Base-by-base conservation (phyloP, 1,140 invertebrate species). In the Oryctes rhinoceros region DNA sequence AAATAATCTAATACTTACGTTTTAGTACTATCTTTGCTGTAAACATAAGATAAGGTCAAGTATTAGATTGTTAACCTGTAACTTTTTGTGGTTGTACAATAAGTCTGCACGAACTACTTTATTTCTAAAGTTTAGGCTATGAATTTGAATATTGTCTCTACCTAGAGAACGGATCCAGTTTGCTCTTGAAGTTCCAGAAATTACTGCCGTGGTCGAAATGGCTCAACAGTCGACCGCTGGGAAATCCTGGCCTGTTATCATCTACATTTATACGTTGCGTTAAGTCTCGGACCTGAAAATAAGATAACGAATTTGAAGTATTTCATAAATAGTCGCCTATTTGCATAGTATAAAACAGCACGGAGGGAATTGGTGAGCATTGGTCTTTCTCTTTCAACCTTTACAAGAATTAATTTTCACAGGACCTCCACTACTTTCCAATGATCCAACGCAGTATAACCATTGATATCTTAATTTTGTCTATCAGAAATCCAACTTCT, bases 261-360 rank as follows among this genome's bases (percentile, higher is more conserved):
- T 96, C 95, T 10, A 95, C 93, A 86, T 96, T 96, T 76, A 96
- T 88, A 83, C 94, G 92, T 84, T 96, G 93, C 0, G 96, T 97
- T 30, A 97, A 88, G 84, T 93, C 95, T 59, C 95, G 92, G n/a
- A 94, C 93, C 93, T 94, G 84, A 48, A 83, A 85, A 1, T 15
- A 6, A 53, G 49, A 13, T 53, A 71, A 37, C 1, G 4, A 11
- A 59, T 15, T 5, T 15, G 13, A 11, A n/a, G 3, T n/a, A 59
- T n/a, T 59, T 59, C 13, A 59, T 20, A 5, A 15, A n/a, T n/a
- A n/a, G n/a, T n/a, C n/a, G n/a, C n/a, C n/a, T n/a, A n/a, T n/a
- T n/a, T n/a, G n/a, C n/a, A n/a, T n/a, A n/a, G n/a, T n/a, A n/a
- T n/a, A n/a, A n/a, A n/a, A n/a, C n/a, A n/a, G n/a, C n/a, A n/a